These are phyloP conservation scores for Otocyon megalotis DNA, from an alignment of 2,113 vertebrate species.

Conservation along the genomic window DNA sequence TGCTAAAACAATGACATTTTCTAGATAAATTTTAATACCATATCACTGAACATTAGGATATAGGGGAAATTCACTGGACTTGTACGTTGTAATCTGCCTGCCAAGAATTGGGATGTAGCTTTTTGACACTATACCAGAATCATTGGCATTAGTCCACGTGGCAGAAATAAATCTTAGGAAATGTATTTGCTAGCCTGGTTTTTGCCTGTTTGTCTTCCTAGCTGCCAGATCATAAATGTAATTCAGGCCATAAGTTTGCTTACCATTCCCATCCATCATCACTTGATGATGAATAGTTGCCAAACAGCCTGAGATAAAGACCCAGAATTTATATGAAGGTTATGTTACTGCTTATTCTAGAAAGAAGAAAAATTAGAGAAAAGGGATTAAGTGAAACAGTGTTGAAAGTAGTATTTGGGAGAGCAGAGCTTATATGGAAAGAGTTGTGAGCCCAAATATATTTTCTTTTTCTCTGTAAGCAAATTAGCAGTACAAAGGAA, in stretches of 20 bases:
- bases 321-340: not conserved
- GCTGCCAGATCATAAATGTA: slow-evolving; percentile 34
- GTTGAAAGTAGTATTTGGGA: not conserved
- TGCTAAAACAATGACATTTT: slow-evolving; percentile 38
- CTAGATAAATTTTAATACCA: slow-evolving; percentile 9
- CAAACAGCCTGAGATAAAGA: slow-evolving; percentile 31
- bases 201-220: slow-evolving; percentile 52
- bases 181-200: slow-evolving; percentile 22
- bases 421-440: not conserved
- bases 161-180: slow-evolving; percentile 52
- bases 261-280: not conserved
- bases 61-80: slow-evolving; percentile 5
- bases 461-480: slow-evolving; percentile 9
- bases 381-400: not conserved
- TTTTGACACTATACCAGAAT: slow-evolving; percentile 9
- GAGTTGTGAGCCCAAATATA: not conserved
- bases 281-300: slow-evolving; percentile 51
- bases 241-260: slow-evolving; percentile 1
- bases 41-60: slow-evolving; percentile 22
- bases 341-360: slow-evolving; percentile 42
- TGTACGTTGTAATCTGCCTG: not conserved
- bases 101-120: slow-evolving; percentile 26
- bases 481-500: slow-evolving; percentile 9
- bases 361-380: slow-evolving; percentile 42
- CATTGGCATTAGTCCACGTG: not conserved